Conservation (phyloP, 2,113 vertebrate species). For the Ictalurus furcatus region DNA sequence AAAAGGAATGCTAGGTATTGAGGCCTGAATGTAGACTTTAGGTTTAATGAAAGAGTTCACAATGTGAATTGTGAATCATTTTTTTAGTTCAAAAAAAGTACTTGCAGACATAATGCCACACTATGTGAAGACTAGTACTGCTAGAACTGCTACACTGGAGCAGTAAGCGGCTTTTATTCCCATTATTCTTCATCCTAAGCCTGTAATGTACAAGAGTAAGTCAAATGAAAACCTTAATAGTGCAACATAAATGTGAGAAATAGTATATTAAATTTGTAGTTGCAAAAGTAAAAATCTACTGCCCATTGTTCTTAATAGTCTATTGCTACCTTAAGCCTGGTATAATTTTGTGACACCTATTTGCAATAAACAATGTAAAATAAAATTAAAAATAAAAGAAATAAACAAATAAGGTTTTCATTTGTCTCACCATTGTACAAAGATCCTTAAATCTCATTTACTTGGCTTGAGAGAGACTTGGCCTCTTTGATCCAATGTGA, state of each 20-base stretch:
- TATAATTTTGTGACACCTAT: neutral
- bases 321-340: neutral
- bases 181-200: neutral
- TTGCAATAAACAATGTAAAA: neutral
- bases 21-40: neutral
- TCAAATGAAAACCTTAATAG: neutral
- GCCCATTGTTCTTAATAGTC: neutral
- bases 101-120: neutral
- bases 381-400: no score
- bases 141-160: neutral
- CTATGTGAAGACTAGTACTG: neutral
- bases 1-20: neutral
- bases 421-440: neutral
- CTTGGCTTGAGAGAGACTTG: neutral
- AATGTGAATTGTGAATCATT: no score
- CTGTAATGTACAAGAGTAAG: neutral
- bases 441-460: neutral
- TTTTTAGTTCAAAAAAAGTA: neutral
- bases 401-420: neutral
- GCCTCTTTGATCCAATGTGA: neutral
- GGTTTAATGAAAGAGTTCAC: neutral
- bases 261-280: neutral
- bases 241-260: neutral
- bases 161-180: neutral
- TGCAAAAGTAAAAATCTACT: neutral